Base-by-base conservation (phyloP, 2,113 vertebrate species). In the Eclectus roratus region DNA sequence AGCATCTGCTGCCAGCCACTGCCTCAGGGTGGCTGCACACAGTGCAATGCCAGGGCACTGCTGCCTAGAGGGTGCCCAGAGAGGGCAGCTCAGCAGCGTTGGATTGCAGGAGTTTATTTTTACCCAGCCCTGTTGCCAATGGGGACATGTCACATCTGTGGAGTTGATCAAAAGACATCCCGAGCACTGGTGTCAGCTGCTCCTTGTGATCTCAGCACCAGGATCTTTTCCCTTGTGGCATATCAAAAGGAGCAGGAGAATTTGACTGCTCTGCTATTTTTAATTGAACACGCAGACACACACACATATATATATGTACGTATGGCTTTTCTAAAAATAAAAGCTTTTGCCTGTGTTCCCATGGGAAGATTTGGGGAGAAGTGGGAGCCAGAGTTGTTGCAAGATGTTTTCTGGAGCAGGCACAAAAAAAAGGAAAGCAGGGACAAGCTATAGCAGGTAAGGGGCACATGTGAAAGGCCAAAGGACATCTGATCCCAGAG, bases 201-300 rank as follows among this genome's bases (percentile, higher is more conserved):
- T 96, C 89, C 97, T 96, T 97, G 89, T 97, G 97, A 97, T 96
- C 95, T 96, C 94, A 90, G 92, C 95, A 93, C 95, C 94, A 68
- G 91, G 91, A 96, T 97, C 94, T 96, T 96, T 96, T 96, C 91
- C 92, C 94, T 93, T 72, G 95, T 96, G 97, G 95, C 97, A 96
- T 97, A 97, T 97, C 97, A 97, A 96, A 97, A 93, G 92, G 91
- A 97, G 85, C 95, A 93, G 89, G 93, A 92, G 93, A 90, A 94
- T 93, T 85, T 90, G 94, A 88, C 87, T 96, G 94, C 94, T 95
- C 94, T 91, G 94, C 96, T 96, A 96, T 97, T 96, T 97, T 95
- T 94, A 93, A 86, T 96, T 83, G 94, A 87, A 91, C 23, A 19
- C 71, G 12, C 82, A 63, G 80, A 72, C 85, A 73, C 64, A 23